Conservation (phyloP, 2,797 vertebrate genomes). For the Myiotriccus ornatus region DNA sequence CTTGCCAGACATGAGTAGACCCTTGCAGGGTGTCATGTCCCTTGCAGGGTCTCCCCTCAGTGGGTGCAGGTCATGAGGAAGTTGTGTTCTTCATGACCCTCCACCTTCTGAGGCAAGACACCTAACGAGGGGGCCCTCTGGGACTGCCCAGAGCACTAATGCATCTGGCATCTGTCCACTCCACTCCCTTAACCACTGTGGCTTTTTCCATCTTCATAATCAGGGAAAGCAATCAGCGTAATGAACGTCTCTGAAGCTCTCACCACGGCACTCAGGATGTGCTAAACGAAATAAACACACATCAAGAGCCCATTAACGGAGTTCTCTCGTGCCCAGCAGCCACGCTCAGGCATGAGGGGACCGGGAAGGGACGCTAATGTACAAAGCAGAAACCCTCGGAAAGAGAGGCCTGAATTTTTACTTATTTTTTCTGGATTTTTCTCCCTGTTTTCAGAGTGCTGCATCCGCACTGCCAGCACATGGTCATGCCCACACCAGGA, state of each 20-base stretch:
- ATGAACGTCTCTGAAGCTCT: conserved; percentile 16
- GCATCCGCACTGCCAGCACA: background rate
- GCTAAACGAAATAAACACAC: conserved; percentile 37
- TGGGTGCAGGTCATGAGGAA: background rate
- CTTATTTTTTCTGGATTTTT: background rate
- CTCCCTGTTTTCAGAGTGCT: background rate
- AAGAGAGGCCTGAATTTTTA: background rate
- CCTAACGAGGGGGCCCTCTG: background rate
- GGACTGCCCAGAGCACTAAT: background rate
- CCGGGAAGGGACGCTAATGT: background rate
- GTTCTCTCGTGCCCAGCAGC: background rate
- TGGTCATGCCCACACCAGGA: background rate
- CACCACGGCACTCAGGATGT: background rate
- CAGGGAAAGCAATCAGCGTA: conserved; percentile 44
- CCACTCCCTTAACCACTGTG: background rate
- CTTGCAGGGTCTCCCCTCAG: background rate
- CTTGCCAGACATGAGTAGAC: background rate
- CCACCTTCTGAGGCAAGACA: background rate
- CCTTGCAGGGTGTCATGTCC: background rate
- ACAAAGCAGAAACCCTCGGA: background rate
- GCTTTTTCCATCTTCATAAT: conserved; percentile 52
- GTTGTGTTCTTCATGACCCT: background rate
- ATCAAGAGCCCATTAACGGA: conserved; percentile 23
- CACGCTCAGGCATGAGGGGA: background rate
- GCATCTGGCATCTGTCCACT: background rate